These are phyloP conservation scores for Ennomos fuscantarius DNA, from an alignment of 2,888 invertebrate genomes.

Conservation along the genomic window DNA sequence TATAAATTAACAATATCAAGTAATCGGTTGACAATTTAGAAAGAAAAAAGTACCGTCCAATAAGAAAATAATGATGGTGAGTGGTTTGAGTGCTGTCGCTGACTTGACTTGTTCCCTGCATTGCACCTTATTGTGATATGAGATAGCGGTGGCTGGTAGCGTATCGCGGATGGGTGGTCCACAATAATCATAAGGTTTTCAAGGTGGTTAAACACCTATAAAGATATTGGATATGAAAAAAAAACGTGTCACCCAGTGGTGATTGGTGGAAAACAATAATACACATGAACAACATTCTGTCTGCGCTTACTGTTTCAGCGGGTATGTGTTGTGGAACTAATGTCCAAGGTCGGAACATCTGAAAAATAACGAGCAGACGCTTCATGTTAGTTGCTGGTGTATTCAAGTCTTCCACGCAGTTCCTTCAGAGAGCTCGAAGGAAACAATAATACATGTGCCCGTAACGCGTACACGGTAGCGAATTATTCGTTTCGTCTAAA, in stretches of 20 bases:
- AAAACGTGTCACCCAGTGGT: conserved; percentile 69
- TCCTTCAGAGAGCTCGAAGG: conserved; percentile 34
- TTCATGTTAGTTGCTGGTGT: conserved; percentile 75
- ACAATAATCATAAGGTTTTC: conserved; percentile 48
- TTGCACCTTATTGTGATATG: conserved; percentile 42
- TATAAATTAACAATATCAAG: conserved; percentile 61
- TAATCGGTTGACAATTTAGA: conserved; percentile 68
- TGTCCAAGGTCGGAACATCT: conserved; percentile 83
- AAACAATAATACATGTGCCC: conserved; percentile 18
- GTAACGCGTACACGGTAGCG: conserved; percentile 4
- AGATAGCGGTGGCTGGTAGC: conserved; percentile 45
- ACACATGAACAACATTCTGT: conserved; percentile 80
- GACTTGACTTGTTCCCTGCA: conserved; percentile 42
- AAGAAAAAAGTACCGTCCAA: conserved; percentile 60
- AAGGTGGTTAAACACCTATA: conserved; percentile 56
- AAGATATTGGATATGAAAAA: conserved; percentile 53
- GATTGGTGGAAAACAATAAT: conserved; percentile 78
- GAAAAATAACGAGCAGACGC: conserved; percentile 82
- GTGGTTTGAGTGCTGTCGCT: conserved; percentile 68
- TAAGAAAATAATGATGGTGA: conserved; percentile 64
- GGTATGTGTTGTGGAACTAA: conserved; percentile 81
- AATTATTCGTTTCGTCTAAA: conserved; percentile 17
- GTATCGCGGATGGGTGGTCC: conserved; percentile 60
- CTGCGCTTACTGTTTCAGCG: conserved; percentile 84
- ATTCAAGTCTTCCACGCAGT: conserved; percentile 61